These are phyloP conservation scores for Myiotriccus ornatus DNA, from an alignment of 2,797 vertebrate species.

Conservation along the genomic window DNA sequence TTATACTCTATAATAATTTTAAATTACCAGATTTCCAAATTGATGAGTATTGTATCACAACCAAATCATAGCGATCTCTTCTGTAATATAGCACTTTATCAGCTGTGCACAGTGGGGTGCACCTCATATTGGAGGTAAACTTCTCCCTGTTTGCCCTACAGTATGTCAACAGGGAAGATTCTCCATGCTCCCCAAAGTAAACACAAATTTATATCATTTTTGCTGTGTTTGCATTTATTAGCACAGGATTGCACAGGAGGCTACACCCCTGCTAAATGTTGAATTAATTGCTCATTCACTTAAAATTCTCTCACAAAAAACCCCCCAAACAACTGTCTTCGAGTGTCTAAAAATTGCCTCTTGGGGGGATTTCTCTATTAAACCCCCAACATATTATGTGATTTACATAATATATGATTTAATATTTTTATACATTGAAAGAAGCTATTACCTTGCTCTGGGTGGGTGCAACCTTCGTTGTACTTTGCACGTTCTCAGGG, in stretches of 20 bases:
- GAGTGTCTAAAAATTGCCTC: not conserved
- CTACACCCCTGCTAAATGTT: not conserved
- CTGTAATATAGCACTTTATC: not conserved
- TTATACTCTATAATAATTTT: not conserved
- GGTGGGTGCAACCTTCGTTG: not conserved
- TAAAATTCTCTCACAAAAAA: not conserved
- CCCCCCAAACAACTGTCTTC: fast-evolving
- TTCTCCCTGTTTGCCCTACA: not conserved
- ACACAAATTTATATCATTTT: not conserved
- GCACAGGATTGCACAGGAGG: not conserved
- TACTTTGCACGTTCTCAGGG: not conserved
- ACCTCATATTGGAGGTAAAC: not conserved
- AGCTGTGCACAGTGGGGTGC: not conserved
- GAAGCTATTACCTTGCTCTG: not conserved
- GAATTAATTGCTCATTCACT: not conserved
- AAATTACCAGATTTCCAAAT: not conserved
- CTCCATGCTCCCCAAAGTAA: not conserved
- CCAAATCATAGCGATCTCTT: not conserved
- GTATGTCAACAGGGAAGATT: not conserved
- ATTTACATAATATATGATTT: not conserved
- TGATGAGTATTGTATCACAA: not conserved
- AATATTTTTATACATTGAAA: not conserved
- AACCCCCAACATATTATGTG: not conserved
- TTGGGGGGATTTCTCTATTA: not conserved
- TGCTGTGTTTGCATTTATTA: not conserved